Evolutionary conservation across 2,888 invertebrate species (phyloP), one percentile per base, ranked within the genome.

Genomic region (Cosmia trapezina): DNA sequence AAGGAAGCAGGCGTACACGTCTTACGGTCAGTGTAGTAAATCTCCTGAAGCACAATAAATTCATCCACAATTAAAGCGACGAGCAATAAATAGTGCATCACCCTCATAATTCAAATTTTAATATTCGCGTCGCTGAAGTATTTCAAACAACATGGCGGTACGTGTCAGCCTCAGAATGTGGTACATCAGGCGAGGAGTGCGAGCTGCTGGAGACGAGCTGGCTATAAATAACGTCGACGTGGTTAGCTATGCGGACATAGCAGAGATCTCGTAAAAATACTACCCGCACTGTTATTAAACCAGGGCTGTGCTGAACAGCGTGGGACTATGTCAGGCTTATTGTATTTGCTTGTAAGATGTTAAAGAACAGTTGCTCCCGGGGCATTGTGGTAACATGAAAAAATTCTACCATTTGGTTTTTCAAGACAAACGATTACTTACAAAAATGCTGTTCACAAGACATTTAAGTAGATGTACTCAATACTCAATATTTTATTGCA

Each of bases 261-360:
- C 91, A 88, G 89, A 91, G 90, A 90, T 89, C 92, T 89, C 93
- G 92, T 93, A 93, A 93, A 92, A 92, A 90, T 90, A 91, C 91
- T 87, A 86, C 73, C 85, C 75, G 86, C 85, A 83, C 80, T 88
- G 88, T 89, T 92, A 92, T 91, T 91, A 88, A 89, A 83, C 80
- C 69, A 81, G 80, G 81, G 77, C 57, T 80, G 78, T 19, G 63
- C 69, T 66, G 14, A 57, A 19, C 63, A 60, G 22, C 11, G 51
- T 19, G 49, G 9, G n/a, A 37, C 17, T 33, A 56, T 41, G 57
- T 57, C 47, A 49, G 12, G 1, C 37, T 11, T 47, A 37, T 28
- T 28, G 22, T 45, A 33, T 22, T 68, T 12, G 33, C 14, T 37
- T 57, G 9, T 45, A 43, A 59, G 2, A 33, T 63, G n/a, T 37